Percentiles rank a stretch among this genome's conserved stretches.
Evolutionary conservation across 2,888 invertebrate genomes (phyloP).

Genomic region (Allolobophora icterica): DNA sequence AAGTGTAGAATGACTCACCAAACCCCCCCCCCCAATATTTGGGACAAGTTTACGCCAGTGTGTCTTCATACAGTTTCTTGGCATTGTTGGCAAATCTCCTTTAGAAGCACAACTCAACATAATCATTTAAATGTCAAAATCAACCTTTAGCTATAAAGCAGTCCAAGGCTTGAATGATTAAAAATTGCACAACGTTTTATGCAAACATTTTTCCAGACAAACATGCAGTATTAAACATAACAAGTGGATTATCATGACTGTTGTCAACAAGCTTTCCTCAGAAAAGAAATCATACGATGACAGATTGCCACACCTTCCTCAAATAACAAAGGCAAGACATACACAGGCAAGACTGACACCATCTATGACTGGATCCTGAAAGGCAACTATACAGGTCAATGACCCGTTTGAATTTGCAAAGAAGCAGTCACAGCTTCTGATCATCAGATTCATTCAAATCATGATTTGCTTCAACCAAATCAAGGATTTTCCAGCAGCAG

Average conservation of each 20-base stretch:
- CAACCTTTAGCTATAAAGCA: not conserved
- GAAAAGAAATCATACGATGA: not conserved
- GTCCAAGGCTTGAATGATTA: not conserved
- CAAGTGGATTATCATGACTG: not conserved
- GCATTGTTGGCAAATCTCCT: not conserved
- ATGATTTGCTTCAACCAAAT: not conserved
- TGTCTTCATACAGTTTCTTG: not conserved
- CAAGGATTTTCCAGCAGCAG: not conserved
- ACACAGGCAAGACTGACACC: too few species aligned
- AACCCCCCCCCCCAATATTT: too few species aligned
- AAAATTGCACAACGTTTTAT: not conserved
- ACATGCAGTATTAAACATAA: not conserved
- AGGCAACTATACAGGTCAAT: not conserved
- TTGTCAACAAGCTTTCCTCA: not conserved
- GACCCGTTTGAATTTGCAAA: not conserved
- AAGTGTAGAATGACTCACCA: too few species aligned
- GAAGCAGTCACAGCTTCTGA: not conserved
- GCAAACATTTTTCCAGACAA: not conserved
- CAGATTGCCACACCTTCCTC: not conserved
- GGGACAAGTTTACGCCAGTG: too few species aligned
- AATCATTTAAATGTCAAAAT: not conserved
- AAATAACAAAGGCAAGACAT: constrained; percentile 14
- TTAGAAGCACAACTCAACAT: not conserved
- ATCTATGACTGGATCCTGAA: not conserved
- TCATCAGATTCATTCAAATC: not conserved